These are phyloP conservation scores for Pelodiscus sinensis DNA, from an alignment of 2,113 vertebrate species.

Conservation along the genomic window DNA sequence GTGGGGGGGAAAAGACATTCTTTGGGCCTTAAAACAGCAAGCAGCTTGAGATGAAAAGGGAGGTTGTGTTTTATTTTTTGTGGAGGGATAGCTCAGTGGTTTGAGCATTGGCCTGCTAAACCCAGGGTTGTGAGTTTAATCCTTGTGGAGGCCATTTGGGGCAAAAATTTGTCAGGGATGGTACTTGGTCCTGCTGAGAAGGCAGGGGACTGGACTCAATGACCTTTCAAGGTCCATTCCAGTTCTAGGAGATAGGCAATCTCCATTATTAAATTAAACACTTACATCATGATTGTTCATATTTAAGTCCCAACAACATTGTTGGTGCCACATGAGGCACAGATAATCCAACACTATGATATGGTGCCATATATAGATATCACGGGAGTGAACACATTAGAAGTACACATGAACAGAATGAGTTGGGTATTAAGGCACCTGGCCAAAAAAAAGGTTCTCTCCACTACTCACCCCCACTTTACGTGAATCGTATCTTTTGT, in stretches of 20 bases:
- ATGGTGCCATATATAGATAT: not conserved
- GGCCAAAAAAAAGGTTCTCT: slow-evolving; percentile 12
- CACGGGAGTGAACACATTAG: not conserved
- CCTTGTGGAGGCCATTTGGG: too few species aligned
- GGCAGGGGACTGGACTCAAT: too few species aligned
- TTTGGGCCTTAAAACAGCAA: not conserved
- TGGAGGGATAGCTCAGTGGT: too few species aligned
- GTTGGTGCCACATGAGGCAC: slow-evolving; percentile 25
- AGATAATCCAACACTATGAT: slow-evolving; percentile 42
- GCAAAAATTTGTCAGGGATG: too few species aligned
- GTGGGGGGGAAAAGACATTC: slow-evolving; percentile 16
- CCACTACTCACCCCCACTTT: too few species aligned
- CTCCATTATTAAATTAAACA: too few species aligned
- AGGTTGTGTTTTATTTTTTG: slow-evolving; percentile 36
- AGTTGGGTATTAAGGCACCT: slow-evolving; percentile 17
- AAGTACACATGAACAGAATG: not conserved
- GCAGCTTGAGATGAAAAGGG: not conserved
- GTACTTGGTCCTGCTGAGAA: too few species aligned
- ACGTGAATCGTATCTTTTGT: not conserved
- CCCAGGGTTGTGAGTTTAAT: too few species aligned
- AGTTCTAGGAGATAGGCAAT: too few species aligned
- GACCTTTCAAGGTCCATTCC: too few species aligned
- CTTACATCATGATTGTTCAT: slow-evolving; percentile 50
- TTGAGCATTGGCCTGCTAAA: too few species aligned
- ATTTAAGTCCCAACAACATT: slow-evolving; percentile 45